Evolutionary conservation across 2,888 invertebrate genomes (phyloP), one percentile per base, ranked within the genome.

Genomic region (Athalia rosae): DNA sequence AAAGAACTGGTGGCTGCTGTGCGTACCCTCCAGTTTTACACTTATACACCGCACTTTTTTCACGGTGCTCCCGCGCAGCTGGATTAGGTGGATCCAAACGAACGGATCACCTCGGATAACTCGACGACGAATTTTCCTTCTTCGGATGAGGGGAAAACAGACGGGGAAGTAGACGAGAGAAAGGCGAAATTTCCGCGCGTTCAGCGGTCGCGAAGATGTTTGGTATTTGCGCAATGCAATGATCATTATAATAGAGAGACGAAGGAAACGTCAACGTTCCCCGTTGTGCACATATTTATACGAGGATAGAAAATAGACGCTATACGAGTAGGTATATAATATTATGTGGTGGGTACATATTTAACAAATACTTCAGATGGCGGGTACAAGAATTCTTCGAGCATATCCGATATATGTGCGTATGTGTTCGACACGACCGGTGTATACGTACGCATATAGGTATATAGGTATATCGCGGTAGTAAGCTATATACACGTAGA

Each of bases 41-140:
- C 28, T 28, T 28, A 28, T 28, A 28, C 28, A 28, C 28, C 28
- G 28, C 28, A 28, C 28, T 28, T 1, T 1, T 28, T 28, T 28
- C 28, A 28, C 28, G 28, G 28, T 28, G n/a, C 11, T 53, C 43
- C 58, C 13, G 7, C 4, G 8, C n/a, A n/a, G n/a, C n/a, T n/a
- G n/a, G 69, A 45, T 45, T 71, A 58, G 43, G 45, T 43, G 43
- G 50, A 71, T 71, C 56, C 71, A 58, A 58, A 41, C 71, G 71
- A 71, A 28, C 28, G 28, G 71, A 71, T 71, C 71, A 4, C 11
- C 45, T 45, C 5, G 71, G 71, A 71, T 58, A 58, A 71, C 50
- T 13, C 43, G 56, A 13, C 43, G 56, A 13, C 13, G 7, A 71
- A 58, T 71, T 43, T 28, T 28, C 28, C 28, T 28, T 28, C 28